A percentile compares a stretch with the other conserved stretches of the same genome.
phyloP scores from a whole-genome alignment of 2,113 vertebrate species.

The Hippocampus barbouri region DNA sequence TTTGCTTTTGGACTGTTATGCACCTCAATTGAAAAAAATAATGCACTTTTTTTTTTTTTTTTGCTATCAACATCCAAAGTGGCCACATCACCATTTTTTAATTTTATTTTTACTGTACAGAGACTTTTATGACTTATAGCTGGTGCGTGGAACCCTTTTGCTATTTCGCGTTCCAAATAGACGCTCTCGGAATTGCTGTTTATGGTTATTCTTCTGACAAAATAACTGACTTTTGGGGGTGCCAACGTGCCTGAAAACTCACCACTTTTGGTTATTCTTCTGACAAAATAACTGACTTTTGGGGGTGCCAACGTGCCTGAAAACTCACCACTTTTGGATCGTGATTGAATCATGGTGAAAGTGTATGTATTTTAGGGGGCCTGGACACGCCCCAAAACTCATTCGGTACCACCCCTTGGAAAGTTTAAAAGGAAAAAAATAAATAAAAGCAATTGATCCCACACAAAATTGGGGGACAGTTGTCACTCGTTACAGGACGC shows the following conservation, averaged over 20 bases:
- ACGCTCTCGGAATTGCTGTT: not conserved
- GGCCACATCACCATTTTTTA: not conserved
- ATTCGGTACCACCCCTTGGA: too few species aligned
- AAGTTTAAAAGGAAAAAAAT: too few species aligned
- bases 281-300: not conserved
- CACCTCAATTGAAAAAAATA: slow-evolving; percentile 16
- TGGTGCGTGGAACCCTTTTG: not conserved
- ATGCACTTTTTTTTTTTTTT: slow-evolving; percentile 2
- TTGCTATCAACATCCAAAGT: slow-evolving; percentile 33
- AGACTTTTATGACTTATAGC: not conserved
- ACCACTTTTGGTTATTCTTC: too few species aligned
- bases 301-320: not conserved
- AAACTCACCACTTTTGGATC: not conserved
- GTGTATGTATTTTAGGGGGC: too few species aligned
- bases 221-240: not conserved
- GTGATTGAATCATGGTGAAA: not conserved
- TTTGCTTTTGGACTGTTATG: slow-evolving; percentile 8
- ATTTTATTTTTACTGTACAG: not conserved
- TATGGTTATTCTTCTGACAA: not conserved
- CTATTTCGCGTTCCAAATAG: not conserved
- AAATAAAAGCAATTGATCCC: too few species aligned
- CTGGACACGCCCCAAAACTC: too few species aligned
- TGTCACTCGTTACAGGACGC: too few species aligned
- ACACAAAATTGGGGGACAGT: too few species aligned
- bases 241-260: too few species aligned